Conservation (phyloP, 1,140 invertebrate species). For the Mactra quadrangularis region DNA sequence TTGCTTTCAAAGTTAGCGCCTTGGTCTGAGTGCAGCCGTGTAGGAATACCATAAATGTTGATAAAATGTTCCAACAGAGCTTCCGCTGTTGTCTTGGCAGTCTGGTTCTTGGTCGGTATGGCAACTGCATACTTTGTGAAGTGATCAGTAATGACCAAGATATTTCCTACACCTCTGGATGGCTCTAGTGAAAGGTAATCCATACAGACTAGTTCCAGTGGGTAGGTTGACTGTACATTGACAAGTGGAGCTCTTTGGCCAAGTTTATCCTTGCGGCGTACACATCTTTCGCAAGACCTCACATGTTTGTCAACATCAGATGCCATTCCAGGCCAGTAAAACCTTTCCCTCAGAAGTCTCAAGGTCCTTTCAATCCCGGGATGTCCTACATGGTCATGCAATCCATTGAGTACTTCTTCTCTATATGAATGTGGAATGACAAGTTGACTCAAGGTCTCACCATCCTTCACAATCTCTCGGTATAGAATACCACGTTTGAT, state of each 20-base stretch:
- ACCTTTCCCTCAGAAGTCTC: too few relatives aligned
- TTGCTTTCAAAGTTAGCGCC: neutral
- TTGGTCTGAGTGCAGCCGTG: neutral
- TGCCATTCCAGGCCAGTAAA: too few relatives aligned
- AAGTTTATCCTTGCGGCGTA: neutral
- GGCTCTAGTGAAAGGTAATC: neutral
- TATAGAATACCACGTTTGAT: neutral
- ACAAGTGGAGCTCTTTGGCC: neutral
- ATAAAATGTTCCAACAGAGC: neutral
- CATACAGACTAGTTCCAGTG: slow-evolving; percentile 3
- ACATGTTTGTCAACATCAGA: too few relatives aligned
- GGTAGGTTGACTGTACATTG: neutral
- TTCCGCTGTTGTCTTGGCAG: neutral
- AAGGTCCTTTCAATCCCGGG: too few relatives aligned
- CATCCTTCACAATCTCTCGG: neutral
- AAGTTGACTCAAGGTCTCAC: neutral
- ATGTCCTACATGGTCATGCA: too few relatives aligned
- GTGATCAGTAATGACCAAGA: too few relatives aligned
- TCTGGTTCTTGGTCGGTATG: neutral
- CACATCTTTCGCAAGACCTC: neutral
- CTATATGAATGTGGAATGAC: neutral
- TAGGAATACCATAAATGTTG: neutral
- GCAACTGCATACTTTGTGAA: too few relatives aligned
- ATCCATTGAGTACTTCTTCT: neutral
- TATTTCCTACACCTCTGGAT: neutral